A percentile compares a stretch with the other conserved stretches of the same genome.
Evolutionary conservation across 2,888 invertebrate genomes (phyloP).

Genomic region (Autographa gamma): DNA sequence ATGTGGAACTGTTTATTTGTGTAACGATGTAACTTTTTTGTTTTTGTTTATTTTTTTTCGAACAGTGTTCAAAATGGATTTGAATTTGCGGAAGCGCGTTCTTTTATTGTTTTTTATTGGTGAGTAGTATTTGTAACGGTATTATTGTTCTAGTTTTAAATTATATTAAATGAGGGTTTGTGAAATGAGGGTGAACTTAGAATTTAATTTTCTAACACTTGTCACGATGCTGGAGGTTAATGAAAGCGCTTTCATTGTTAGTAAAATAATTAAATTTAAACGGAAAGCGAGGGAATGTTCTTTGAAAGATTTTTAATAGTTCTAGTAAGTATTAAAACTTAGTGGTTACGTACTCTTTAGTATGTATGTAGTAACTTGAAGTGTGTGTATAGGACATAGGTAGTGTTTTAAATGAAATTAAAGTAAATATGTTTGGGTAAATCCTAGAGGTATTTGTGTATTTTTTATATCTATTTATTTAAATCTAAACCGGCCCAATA

Average conservation of each 20-base stretch:
- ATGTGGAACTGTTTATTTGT: conserved; percentile 27
- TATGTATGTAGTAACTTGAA: neutral
- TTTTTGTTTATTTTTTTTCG: conserved; percentile 9
- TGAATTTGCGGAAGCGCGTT: conserved; percentile 57
- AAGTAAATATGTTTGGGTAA: no score
- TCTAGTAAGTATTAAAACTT: neutral
- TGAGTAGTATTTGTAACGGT: conserved; percentile 55
- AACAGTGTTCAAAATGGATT: conserved; percentile 67
- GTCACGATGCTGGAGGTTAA: conserved; percentile 3
- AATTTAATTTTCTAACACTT: conserved; percentile 19
- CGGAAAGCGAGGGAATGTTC: neutral
- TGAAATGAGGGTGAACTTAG: neutral
- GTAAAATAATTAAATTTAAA: neutral
- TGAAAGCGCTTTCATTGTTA: conserved; percentile 22
- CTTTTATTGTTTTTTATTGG: conserved; percentile 59
- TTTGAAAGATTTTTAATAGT: neutral
- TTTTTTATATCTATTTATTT: no score
- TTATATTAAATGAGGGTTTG: neutral
- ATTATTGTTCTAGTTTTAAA: neutral
- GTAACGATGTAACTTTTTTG: conserved; percentile 21
- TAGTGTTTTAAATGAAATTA: no score
- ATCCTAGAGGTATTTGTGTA: no score
- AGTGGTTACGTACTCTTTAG: neutral
- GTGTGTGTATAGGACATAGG: no score
- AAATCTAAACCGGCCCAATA: no score